Evolutionary conservation across 2,888 invertebrate genomes (phyloP), one percentile per base, ranked within the genome.

Genomic region (Chloromyia formosa): DNA sequence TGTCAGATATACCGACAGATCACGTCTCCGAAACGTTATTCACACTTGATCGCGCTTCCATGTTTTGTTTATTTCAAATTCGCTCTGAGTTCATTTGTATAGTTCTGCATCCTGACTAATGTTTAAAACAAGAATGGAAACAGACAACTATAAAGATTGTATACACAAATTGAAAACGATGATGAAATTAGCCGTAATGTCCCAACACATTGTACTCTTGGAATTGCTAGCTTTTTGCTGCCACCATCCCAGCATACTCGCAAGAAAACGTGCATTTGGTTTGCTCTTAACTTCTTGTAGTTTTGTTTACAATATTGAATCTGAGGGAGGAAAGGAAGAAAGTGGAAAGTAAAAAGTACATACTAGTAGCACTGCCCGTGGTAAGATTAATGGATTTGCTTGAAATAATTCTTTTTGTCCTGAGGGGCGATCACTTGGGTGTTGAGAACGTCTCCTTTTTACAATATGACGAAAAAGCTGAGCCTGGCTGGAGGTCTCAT

Each of bases 51-150:
- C 10, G 2, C 27, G 27, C 49, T 49, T 49, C 2, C 16, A 35
- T 10, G 22, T 14, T 14, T 20, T 49, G 66, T 66, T 66, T 66
- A 22, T 66, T 22, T 66, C 20, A 66, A 66, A 45, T 66, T 14
- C 14, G 20, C 14, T 20, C 66, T 66, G 22, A 49, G 22, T 2
- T 22, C 45, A 16, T 22, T n/a, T n/a, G n/a, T n/a, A n/a, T 35
- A 66, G 35, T n/a, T 22, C 27, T 2, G 20, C 20, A 18, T n/a
- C 42, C 18, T 66, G 22, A 64, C 1, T 42, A 9, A 1, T 9
- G 10, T 3, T 42, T 49, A 62, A 62, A 40, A n/a, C 14, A 27
- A 9, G 16, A 66, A 45, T 66, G 5, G 20, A 56, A 56, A 18
- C 0, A 18, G 14, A 16, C 45, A n/a, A 62, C 40, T 18, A 16